phyloP scores from a whole-genome alignment of 2,113 vertebrate genomes.

The Ciconia stormi region DNA sequence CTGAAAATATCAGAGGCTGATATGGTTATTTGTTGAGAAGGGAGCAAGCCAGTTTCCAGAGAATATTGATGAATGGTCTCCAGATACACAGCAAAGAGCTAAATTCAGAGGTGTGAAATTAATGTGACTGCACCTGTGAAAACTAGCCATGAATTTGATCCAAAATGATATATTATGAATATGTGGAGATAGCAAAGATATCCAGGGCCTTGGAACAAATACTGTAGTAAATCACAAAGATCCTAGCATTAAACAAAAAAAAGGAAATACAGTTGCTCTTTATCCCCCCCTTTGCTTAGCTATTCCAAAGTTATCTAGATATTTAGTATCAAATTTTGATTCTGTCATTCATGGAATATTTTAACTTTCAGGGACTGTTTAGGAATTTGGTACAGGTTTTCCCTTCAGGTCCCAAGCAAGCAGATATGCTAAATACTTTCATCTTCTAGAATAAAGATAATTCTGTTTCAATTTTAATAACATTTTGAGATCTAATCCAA shows the following conservation, averaged over 20 bases:
- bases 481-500: constrained; percentile 15
- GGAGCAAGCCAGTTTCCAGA: not conserved
- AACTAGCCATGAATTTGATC: constrained; percentile 11
- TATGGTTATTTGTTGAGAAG: constrained; percentile 33
- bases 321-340: not conserved
- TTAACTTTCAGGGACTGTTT: not conserved
- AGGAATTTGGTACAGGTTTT: not conserved
- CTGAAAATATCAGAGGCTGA: constrained; percentile 30
- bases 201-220: not conserved
- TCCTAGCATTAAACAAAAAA: not conserved
- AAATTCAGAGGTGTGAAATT: constrained; percentile 56
- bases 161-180: constrained; percentile 2
- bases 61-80: constrained; percentile 47
- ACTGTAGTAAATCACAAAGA: not conserved
- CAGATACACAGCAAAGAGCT: constrained; percentile 31
- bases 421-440: not conserved
- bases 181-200: not conserved
- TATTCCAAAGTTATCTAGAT: not conserved
- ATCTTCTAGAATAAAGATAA: not conserved
- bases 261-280: not conserved
- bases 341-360: not conserved
- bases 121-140: constrained; percentile 30
- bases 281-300: not conserved
- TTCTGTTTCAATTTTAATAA: constrained; percentile 48
- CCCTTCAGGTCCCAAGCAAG: not conserved